phyloP scores from a whole-genome alignment of 2,797 vertebrate species.

The Sebastolobus alascanus region DNA sequence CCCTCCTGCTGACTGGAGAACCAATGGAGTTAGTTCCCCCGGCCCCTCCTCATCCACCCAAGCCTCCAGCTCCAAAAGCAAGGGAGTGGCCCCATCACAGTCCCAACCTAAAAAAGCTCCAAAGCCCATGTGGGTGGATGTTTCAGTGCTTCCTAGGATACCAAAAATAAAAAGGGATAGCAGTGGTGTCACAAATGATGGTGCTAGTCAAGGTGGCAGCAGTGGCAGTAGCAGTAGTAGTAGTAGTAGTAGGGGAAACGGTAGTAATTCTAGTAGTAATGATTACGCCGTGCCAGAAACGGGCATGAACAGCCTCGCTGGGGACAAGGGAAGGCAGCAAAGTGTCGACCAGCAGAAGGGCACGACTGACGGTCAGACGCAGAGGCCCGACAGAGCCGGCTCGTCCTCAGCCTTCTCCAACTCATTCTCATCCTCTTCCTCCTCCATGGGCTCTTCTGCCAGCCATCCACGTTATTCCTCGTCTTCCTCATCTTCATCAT shows the following conservation, averaged over 20 bases:
- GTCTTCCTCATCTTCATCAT: slow-evolving; percentile 79
- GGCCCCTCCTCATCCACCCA: slow-evolving; percentile 42
- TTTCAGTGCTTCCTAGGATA: slow-evolving; percentile 94
- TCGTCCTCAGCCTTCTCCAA: slow-evolving; percentile 76
- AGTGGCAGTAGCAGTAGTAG: slow-evolving; percentile 38
- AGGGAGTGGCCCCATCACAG: slow-evolving; percentile 37
- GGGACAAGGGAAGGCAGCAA: slow-evolving; percentile 85
- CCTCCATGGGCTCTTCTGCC: slow-evolving; percentile 55
- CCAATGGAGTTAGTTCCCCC: slow-evolving; percentile 35
- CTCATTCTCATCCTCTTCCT: slow-evolving; percentile 77
- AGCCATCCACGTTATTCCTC: slow-evolving; percentile 61
- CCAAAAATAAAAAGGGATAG: slow-evolving; percentile 93
- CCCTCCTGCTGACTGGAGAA: slow-evolving; percentile 17
- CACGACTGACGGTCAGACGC: slow-evolving; percentile 69
- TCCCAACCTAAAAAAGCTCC: slow-evolving; percentile 70
- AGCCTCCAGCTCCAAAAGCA: slow-evolving; percentile 61
- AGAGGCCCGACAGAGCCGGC: slow-evolving; percentile 53
- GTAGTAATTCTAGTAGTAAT: slow-evolving; percentile 44
- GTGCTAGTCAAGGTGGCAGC: slow-evolving; percentile 17
- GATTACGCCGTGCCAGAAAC: slow-evolving; percentile 81
- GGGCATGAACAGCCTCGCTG: slow-evolving; percentile 89
- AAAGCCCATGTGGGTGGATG: slow-evolving; percentile 88
- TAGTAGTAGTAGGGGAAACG: slow-evolving; percentile 74
- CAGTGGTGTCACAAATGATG: slow-evolving; percentile 34
- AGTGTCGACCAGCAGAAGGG: slow-evolving; percentile 78